phyloP scores from a whole-genome alignment of 2,797 vertebrate genomes.

The Chanos chanos region DNA sequence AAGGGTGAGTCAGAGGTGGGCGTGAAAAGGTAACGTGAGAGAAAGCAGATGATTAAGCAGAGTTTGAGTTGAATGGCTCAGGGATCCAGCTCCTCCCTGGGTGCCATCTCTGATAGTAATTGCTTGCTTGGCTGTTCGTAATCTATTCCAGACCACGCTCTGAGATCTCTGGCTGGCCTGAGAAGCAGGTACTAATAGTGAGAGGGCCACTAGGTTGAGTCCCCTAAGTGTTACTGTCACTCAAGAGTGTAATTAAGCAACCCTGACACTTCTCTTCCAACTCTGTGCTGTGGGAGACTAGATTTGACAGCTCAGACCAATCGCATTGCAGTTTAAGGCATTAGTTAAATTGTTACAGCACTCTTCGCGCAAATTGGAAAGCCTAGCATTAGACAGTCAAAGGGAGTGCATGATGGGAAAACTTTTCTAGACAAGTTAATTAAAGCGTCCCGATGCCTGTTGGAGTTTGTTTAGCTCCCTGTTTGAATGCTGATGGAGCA shows the following conservation, averaged over 20 bases:
- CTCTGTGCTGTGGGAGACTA: background rate
- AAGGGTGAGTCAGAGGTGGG: background rate
- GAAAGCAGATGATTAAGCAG: slow-evolving; percentile 25
- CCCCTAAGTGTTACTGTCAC: slow-evolving; percentile 19
- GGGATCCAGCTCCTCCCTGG: background rate
- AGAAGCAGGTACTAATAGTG: slow-evolving; percentile 12
- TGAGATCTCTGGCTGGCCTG: background rate
- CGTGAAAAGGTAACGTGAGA: slow-evolving; percentile 10
- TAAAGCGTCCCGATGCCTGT: slow-evolving; percentile 16
- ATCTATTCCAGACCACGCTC: slow-evolving; percentile 28
- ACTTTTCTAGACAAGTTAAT: slow-evolving; percentile 6
- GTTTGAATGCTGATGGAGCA: background rate
- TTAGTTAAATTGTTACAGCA: too few relatives aligned
- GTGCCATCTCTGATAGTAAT: slow-evolving; percentile 25
- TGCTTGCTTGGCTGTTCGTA: slow-evolving; percentile 42
- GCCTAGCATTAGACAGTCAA: background rate
- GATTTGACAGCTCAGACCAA: too few relatives aligned
- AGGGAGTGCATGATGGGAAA: too few relatives aligned
- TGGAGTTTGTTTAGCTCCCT: background rate
- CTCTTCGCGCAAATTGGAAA: background rate
- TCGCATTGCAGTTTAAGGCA: too few relatives aligned
- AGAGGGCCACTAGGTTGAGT: slow-evolving; percentile 26
- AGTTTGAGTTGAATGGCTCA: slow-evolving; percentile 3
- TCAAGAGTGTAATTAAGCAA: slow-evolving; percentile 27
- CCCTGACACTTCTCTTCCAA: slow-evolving; percentile 12